These are phyloP conservation scores for Amphipoea oculea DNA, from an alignment of 2,888 invertebrate species.

Conservation along the genomic window DNA sequence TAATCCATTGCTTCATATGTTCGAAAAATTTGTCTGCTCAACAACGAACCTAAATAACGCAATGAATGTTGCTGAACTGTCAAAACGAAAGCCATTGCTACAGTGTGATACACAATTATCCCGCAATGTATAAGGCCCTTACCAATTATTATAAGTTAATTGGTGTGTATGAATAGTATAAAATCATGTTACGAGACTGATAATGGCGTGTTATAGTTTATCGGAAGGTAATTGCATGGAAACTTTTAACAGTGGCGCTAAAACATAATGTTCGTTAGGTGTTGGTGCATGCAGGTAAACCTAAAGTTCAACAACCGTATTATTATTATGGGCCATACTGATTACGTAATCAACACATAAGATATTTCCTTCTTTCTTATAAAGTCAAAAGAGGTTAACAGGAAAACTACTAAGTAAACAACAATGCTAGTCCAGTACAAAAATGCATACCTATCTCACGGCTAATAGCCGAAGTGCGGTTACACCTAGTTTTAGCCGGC, in stretches of 20 bases:
- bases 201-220: neutral
- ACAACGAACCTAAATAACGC: neutral
- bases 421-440: too few species aligned
- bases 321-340: neutral
- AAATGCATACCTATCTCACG: too few species aligned
- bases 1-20: neutral
- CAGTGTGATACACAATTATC: neutral
- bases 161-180: neutral
- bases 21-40: neutral
- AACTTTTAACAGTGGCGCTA: slow-evolving; percentile 2
- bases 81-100: neutral
- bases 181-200: neutral
- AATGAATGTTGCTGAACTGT: neutral
- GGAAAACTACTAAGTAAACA: neutral
- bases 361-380: neutral
- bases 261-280: neutral
- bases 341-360: neutral
- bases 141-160: neutral
- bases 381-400: neutral
- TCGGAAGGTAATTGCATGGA: neutral
- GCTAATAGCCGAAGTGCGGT: too few species aligned
- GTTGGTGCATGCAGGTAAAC: neutral
- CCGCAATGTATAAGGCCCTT: neutral
- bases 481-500: too few species aligned
- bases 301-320: neutral